Evolutionary conservation across 1,140 invertebrate genomes (phyloP), one percentile per base, ranked within the genome.

Genomic region (Anastrepha ludens): DNA sequence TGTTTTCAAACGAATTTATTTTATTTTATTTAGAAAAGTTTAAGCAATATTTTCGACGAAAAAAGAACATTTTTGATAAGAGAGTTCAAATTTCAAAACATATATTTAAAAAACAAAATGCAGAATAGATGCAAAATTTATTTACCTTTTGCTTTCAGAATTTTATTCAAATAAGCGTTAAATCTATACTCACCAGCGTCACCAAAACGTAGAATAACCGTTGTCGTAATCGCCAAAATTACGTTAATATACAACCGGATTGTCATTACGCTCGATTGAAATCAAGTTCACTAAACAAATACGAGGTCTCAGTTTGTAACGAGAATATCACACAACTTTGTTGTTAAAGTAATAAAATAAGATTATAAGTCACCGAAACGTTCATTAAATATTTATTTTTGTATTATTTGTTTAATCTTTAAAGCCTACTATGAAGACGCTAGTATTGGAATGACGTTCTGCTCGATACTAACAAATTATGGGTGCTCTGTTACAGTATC

Each of bases 101-200:
- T 29, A 29, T 29, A 29, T 29, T 29, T 29, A 29, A 29, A 29
- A 29, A 29, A n/a, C n/a, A 29, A 29, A 29, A 29, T 29, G 29
- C 29, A 29, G 29, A 29, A 29, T 29, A 29, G 29, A 29, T 29
- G 29, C 29, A 29, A 29, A 29, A 29, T 29, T 29, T 29, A 29
- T 29, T 29, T 29, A 0, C 29, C 29, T 29, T 29, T 29, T 29
- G 29, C 1, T 29, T 29, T 29, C 29, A 29, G 29, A 55, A 9
- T 55, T 55, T 55, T 9, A 55, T 55, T 55, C 9, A 55, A 55
- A 55, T 55, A 74, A 47, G 39, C 39, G 29, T 29, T 3, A 29
- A 67, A 11, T 67, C 44, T 74, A 17, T 17, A 81, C 74, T 81
- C 8, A 81, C 74, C 74, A 20, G 74, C 74, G 6, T 17, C 47